A percentile compares a stretch with the other conserved stretches of the same genome.
These are phyloP conservation scores for Lycaon pictus DNA, from an alignment of 2,113 vertebrate genomes.

Conservation along the genomic window DNA sequence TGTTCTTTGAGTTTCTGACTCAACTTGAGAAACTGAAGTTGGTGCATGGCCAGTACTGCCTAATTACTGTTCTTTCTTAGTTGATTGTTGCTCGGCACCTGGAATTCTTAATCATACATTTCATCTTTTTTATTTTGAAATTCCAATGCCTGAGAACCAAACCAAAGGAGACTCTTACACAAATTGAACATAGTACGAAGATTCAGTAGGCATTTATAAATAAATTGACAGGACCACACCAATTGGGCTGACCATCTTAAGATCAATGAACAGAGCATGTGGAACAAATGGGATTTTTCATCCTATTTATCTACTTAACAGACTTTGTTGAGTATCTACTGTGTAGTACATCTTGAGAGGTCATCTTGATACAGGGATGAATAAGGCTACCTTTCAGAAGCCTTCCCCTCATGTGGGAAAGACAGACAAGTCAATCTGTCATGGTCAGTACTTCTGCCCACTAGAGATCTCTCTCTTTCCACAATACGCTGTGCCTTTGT, in stretches of 20 bases:
- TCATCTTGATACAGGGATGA: not conserved
- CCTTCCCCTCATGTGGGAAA: not conserved
- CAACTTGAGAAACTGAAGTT: not conserved
- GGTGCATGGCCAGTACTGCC: not conserved
- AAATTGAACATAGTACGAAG: not conserved
- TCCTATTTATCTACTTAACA: no score
- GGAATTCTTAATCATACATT: not conserved
- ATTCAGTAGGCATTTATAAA: not conserved
- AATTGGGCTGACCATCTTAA: not conserved
- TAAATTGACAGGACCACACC: not conserved
- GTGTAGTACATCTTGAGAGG: not conserved
- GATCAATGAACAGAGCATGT: not conserved
- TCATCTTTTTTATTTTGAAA: slow-evolving; percentile 14
- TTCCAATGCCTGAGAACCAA: not conserved
- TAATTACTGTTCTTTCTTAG: not conserved
- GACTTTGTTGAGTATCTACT: not conserved
- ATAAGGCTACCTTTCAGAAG: not conserved
- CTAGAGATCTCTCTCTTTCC: not conserved
- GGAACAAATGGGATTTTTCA: not conserved
- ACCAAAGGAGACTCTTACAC: not conserved
- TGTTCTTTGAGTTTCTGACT: not conserved
- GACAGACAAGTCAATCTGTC: not conserved
- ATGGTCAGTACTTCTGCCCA: not conserved
- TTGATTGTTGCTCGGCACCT: not conserved
- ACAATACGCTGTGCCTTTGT: not conserved